Evolutionary conservation across 2,888 invertebrate genomes (phyloP), one percentile per base, ranked within the genome.

Genomic region (Alcis repandata): DNA sequence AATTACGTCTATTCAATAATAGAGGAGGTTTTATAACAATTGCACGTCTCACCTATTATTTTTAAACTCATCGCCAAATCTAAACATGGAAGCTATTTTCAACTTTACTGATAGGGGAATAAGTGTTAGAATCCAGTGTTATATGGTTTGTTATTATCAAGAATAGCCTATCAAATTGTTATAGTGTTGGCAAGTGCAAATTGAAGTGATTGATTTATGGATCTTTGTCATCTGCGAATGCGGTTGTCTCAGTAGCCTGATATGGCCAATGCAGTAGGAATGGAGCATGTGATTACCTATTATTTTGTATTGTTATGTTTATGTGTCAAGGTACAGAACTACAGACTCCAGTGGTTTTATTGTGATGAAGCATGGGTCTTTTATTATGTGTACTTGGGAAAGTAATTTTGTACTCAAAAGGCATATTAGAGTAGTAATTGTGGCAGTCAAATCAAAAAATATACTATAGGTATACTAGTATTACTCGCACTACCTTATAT

Each of bases 171-270:
- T 63, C 58, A 56, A 51, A 58, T 36, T 53, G 33, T 57, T 56
- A 58, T 43, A 46, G 60, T 9, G 56, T 51, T 59, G 63, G 63
- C 63, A 38, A 62, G 43, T 63, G 63, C 45, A 60, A 58, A 61
- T 69, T 69, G 59, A 59, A 63, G 57, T 73, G 71, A 75, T 73
- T 76, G 77, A 73, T 76, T 73, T 66, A 75, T 69, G 59, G 57
- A 63, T 65, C 69, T 63, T 69, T 70, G 70, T 72, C 68, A 70
- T 71, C 69, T 68, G 60, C 63, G 59, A 74, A 73, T 74, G 71
- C 22, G 20, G 43, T 51, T 22, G 54, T 36, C 11, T 49, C 38
- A 41, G 54, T 11, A 49, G 49, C 57, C 38, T 36, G 52, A 63
- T 57, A 63, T 51, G 56, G 38, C 43, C 22, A 32, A 38, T 19